These are phyloP conservation scores for Melanotus villosus DNA, from an alignment of 2,888 invertebrate species.

Conservation along the genomic window DNA sequence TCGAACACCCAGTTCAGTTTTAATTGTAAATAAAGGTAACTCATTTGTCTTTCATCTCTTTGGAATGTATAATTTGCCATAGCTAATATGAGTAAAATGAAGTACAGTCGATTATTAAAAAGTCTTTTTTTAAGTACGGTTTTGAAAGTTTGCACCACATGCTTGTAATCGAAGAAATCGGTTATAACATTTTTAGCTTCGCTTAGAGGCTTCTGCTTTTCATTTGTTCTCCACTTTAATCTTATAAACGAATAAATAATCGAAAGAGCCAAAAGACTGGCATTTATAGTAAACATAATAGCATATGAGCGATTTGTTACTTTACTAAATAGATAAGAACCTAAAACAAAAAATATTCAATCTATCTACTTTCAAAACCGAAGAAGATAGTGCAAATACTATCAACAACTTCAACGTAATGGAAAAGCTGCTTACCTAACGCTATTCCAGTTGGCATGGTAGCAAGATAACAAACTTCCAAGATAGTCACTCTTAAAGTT, in stretches of 20 bases:
- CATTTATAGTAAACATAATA: slow-evolving; percentile 82
- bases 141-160: slow-evolving; percentile 75
- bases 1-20: slow-evolving; percentile 81
- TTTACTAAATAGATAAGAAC: slow-evolving; percentile 71
- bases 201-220: slow-evolving; percentile 74
- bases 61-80: slow-evolving; percentile 89
- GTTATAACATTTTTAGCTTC: slow-evolving; percentile 72
- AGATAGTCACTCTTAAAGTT: slow-evolving; percentile 84
- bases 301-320: slow-evolving; percentile 78
- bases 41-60: slow-evolving; percentile 84
- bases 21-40: slow-evolving; percentile 81
- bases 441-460: slow-evolving; percentile 89
- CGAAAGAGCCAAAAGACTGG: slow-evolving; percentile 73
- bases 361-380: neutral
- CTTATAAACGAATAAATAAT: slow-evolving; percentile 77
- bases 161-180: slow-evolving; percentile 82
- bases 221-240: slow-evolving; percentile 80
- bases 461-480: slow-evolving; percentile 86
- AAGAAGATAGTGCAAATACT: too few relatives aligned
- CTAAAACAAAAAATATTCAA: slow-evolving; percentile 46
- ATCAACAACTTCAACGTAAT: too few relatives aligned
- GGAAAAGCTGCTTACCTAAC: slow-evolving; percentile 72
- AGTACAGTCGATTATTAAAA: slow-evolving; percentile 73
- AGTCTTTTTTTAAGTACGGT: slow-evolving; percentile 75
- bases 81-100: slow-evolving; percentile 79